phyloP scores from a whole-genome alignment of 1,140 invertebrate genomes.

The Himalopsyche phryganea region DNA sequence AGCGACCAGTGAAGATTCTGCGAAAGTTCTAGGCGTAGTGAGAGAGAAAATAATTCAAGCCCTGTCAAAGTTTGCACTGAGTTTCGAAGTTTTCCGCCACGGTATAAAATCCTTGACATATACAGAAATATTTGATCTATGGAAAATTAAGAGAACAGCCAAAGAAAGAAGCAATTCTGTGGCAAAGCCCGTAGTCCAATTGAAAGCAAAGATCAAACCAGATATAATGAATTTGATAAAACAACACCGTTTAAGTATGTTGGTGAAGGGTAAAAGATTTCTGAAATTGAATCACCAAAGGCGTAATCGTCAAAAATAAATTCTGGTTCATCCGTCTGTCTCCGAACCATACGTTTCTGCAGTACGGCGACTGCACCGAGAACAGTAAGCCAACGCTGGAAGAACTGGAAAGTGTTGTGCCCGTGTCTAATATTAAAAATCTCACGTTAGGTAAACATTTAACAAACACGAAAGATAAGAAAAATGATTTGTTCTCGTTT shows the following conservation, averaged over 20 bases:
- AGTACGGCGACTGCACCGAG: conserved; percentile 94
- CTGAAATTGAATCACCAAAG: conserved; percentile 79
- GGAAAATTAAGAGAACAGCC: conserved; percentile 83
- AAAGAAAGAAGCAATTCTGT: conserved; percentile 91
- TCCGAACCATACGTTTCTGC: conserved; percentile 89
- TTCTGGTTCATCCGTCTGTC: conserved; percentile 92
- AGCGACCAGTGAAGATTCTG: conserved; percentile 90
- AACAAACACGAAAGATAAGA: conserved; percentile 86
- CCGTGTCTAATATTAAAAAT: conserved; percentile 83
- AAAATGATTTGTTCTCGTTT: conserved; percentile 84
- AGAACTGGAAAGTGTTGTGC: conserved; percentile 82
- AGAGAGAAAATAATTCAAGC: conserved; percentile 88
- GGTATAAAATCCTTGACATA: conserved; percentile 80
- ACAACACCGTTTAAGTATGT: conserved; percentile 81
- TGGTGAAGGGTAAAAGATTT: conserved; percentile 88
- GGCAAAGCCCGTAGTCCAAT: conserved; percentile 79
- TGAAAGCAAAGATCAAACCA: conserved; percentile 86
- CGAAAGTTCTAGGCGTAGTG: conserved; percentile 91
- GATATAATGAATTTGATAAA: conserved; percentile 88
- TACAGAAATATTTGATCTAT: conserved; percentile 83
- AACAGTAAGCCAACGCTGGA: conserved; percentile 81
- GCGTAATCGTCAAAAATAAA: conserved; percentile 85
- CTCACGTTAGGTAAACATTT: conserved; percentile 86
- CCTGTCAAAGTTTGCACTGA: conserved; percentile 65
- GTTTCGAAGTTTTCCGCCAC: conserved; percentile 71